phyloP scores from a whole-genome alignment of 2,113 vertebrate species.

The Nasalis larvatus region DNA sequence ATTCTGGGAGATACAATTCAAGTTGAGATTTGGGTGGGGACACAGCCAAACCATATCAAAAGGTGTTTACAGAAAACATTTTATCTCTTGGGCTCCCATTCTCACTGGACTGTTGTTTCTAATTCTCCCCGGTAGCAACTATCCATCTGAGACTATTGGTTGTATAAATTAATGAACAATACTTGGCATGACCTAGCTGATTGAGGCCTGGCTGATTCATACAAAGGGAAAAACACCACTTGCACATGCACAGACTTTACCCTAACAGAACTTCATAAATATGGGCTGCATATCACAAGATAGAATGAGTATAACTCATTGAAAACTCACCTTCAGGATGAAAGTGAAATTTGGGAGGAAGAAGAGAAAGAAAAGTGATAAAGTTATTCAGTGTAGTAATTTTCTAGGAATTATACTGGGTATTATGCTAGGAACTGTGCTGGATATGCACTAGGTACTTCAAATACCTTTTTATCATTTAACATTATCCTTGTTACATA shows the following conservation, averaged over 20 bases:
- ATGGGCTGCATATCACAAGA: neutral
- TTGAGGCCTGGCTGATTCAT: neutral
- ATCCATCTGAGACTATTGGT: neutral
- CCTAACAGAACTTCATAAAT: neutral
- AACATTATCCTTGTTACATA: neutral
- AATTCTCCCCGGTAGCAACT: neutral
- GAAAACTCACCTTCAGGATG: neutral
- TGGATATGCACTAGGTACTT: constrained; percentile 9
- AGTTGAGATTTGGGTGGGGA: no score
- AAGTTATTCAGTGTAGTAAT: neutral
- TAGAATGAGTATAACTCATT: neutral
- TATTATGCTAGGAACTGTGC: neutral
- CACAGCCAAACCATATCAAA: no score
- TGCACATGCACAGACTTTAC: neutral
- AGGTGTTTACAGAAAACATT: neutral
- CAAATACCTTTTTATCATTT: constrained; percentile 25
- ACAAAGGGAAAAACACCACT: neutral
- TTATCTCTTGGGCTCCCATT: neutral
- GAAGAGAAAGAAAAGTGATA: neutral
- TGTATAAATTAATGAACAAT: neutral
- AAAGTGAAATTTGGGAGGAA: neutral
- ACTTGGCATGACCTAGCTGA: neutral
- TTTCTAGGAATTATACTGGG: neutral
- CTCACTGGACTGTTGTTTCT: neutral
- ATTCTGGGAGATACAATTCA: no score